A percentile compares a stretch with the other conserved stretches of the same genome.
Evolutionary conservation across 2,797 vertebrate species (phyloP).

Genomic region (Cossypha dichroa): DNA sequence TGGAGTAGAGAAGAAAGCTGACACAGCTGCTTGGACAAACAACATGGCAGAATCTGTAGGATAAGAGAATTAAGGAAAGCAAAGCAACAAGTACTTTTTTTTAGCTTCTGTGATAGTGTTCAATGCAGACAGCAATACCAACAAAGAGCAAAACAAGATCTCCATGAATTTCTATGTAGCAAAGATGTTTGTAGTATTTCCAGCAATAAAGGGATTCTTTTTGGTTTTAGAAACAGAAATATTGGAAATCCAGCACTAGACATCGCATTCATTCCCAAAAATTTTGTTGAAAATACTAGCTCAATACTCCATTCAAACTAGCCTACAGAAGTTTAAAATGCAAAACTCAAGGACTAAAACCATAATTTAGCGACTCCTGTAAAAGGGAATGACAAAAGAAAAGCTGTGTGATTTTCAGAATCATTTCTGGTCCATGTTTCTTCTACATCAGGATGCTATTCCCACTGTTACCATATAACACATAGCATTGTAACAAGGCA

Average conservation of each 20-base stretch:
- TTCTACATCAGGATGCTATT: not conserved
- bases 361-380: not conserved
- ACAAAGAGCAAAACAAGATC: not conserved
- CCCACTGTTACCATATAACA: not conserved
- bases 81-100: not conserved
- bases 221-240: not conserved
- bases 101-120: not conserved
- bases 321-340: not conserved
- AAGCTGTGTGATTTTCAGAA: not conserved
- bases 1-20: constrained; percentile 94
- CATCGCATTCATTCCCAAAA: not conserved
- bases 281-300: not conserved
- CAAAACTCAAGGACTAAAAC: not conserved
- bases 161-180: not conserved
- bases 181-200: not conserved
- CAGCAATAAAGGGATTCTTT: not conserved
- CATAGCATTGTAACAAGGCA: not conserved
- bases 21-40: constrained; percentile 92
- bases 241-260: not conserved
- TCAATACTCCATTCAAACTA: not conserved
- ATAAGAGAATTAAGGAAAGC: constrained; percentile 79
- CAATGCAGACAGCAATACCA: not conserved
- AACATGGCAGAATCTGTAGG: constrained; percentile 94
- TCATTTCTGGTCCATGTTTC: not conserved
- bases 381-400: not conserved